Base-by-base conservation (phyloP, 2,113 vertebrate species). In the Crotalus viridis region DNA sequence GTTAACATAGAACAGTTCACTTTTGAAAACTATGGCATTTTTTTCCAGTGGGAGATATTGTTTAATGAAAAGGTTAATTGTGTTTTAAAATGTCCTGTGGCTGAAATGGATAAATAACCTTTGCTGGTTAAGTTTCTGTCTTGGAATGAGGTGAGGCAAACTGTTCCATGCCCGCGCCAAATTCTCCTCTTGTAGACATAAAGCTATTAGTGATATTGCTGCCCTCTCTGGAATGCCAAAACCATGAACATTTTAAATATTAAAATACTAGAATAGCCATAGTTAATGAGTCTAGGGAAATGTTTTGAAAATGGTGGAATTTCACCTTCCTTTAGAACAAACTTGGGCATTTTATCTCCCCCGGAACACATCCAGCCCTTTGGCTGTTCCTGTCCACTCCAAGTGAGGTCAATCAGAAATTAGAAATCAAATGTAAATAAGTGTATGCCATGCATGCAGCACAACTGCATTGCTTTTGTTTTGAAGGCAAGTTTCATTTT, bases 1-100 rank as follows among this genome's bases (percentile, higher is more conserved):
- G 92, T 94, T 97, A 97, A 97, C 96, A 97, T 95, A 97, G 96
- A 97, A 92, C 97, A 97, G 97, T 61, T 93, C 93, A 94, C 28
- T 95, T 96, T 94, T 94, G 96, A 95, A 95, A 94, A 48, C 86
- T 93, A 33, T 0, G 0, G 95, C 56, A 94, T 86, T 95, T 94
- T 94, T 95, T 94, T 92, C 9, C 95, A 93, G 1, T 51, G 92
- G 90, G 95, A 92, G 94, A 95, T 95, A 95, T 93, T 96, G 96
- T 94, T 96, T 95, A 97, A 95, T 97, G 96, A 96, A 96, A 96
- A 97, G 97, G 96, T 96, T 97, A 96, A 97, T 97, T 97, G 96
- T 97, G 95, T 96, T 97, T 96, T 96, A 97, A 93, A 24, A 94
- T 94, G 90, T 90, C 88, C 9, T 69, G 74, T 94, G 0, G 69